Evolutionary conservation across 2,113 vertebrate genomes (phyloP).

Genomic region (Anguilla japonica): DNA sequence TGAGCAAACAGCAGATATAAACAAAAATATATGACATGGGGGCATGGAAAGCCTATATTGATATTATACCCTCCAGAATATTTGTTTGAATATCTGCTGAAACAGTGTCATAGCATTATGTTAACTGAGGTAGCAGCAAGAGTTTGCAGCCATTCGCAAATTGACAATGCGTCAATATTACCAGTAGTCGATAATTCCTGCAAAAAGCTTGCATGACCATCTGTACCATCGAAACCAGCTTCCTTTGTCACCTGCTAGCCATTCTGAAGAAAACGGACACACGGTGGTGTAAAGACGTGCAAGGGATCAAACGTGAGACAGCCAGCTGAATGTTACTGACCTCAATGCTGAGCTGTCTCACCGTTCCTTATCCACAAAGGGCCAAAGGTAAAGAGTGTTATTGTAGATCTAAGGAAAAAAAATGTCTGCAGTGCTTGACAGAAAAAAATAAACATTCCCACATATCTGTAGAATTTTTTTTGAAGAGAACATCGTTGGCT

Average conservation of each 20-base stretch:
- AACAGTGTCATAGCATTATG: background rate
- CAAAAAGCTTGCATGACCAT: slow-evolving; percentile 26
- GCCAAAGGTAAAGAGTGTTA: background rate
- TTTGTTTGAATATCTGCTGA: background rate
- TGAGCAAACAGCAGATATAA: background rate
- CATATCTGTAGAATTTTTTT: background rate
- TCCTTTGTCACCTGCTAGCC: slow-evolving; percentile 61
- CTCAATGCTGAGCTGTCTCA: background rate
- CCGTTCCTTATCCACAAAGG: slow-evolving; percentile 2
- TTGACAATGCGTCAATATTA: background rate
- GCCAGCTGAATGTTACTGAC: slow-evolving; percentile 25
- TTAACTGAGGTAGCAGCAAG: background rate
- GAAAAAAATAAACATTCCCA: slow-evolving; percentile 18
- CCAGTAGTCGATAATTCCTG: slow-evolving; percentile 17
- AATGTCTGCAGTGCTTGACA: background rate
- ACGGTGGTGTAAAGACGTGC: slow-evolving; percentile 49
- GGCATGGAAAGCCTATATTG: background rate
- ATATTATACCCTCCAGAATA: background rate
- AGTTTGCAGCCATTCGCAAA: background rate
- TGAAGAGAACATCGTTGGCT: background rate
- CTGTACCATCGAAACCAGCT: slow-evolving; percentile 34
- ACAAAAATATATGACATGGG: background rate
- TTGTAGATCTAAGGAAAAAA: background rate
- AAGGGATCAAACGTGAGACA: slow-evolving; percentile 45
- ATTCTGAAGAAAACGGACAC: slow-evolving; percentile 49